phyloP scores from a whole-genome alignment of 2,888 invertebrate genomes.

The Hecatera dysodea region DNA sequence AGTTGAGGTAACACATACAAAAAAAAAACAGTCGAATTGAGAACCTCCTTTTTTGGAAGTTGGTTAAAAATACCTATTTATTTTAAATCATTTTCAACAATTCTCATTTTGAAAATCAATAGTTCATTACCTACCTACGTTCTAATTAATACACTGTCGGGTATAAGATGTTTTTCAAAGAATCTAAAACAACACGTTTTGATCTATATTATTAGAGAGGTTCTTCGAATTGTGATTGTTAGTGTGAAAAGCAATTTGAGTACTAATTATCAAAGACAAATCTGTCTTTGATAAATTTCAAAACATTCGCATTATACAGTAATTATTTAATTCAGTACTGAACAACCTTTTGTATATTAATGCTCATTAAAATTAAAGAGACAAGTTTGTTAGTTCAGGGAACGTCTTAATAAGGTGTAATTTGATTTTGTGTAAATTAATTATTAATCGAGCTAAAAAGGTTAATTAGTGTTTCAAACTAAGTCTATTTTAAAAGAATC shows the following conservation, averaged over 20 bases:
- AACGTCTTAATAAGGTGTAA: neutral
- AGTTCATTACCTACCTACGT: neutral
- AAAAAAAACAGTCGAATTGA: no score
- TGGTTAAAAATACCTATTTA: neutral
- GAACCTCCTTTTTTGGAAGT: no score
- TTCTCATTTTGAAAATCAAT: neutral
- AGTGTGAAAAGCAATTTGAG: neutral
- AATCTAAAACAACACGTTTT: no score
- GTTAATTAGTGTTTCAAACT: no score
- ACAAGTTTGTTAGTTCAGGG: neutral
- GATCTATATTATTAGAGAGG: neutral
- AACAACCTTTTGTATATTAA: neutral
- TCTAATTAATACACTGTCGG: neutral
- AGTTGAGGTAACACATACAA: no score
- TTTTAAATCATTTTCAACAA: no score
- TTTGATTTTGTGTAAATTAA: neutral
- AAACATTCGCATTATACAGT: neutral
- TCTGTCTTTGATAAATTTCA: neutral
- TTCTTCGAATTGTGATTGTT: neutral
- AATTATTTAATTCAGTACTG: neutral
- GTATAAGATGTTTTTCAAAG: no score
- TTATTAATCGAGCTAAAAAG: neutral
- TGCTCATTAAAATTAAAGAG: neutral
- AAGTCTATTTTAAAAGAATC: no score
- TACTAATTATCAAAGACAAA: neutral